Conservation (phyloP, 2,113 vertebrate species). For the Aegithalos caudatus region DNA sequence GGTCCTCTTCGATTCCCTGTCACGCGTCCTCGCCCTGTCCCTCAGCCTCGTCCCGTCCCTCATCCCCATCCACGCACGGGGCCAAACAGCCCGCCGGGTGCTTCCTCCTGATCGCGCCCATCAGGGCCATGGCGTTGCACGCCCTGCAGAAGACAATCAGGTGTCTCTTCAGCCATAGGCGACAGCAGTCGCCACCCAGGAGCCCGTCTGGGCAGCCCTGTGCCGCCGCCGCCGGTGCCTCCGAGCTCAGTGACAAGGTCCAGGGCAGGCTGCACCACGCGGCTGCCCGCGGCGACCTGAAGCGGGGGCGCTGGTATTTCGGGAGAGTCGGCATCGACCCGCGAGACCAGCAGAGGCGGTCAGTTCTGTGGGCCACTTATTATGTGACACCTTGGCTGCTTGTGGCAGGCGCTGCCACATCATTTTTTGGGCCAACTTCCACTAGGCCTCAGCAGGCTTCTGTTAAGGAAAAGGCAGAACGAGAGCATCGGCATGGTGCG, state of each 20-base stretch:
- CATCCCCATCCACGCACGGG: not conserved
- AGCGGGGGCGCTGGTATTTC: not conserved
- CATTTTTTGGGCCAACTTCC: not conserved
- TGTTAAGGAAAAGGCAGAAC: not conserved
- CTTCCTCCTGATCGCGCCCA: too few relatives aligned
- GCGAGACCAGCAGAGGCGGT: not conserved
- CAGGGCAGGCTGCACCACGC: not conserved
- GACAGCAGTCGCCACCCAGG: not conserved
- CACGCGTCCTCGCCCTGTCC: too few relatives aligned
- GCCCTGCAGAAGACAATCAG: not conserved
- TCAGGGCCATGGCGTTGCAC: not conserved
- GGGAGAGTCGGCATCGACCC: not conserved
- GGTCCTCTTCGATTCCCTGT: not conserved
- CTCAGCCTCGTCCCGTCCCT: not conserved
- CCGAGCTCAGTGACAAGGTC: not conserved
- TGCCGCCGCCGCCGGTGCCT: not conserved
- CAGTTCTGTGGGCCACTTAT: not conserved
- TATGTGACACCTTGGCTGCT: not conserved
- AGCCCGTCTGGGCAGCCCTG: not conserved
- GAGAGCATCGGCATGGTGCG: not conserved
- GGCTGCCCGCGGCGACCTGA: not conserved
- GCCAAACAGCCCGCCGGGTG: too few relatives aligned
- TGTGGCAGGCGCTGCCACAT: not conserved
- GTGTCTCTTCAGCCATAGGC: not conserved
- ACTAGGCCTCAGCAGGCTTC: not conserved